Conservation (phyloP, 2,888 invertebrate species). For the Heliconius erato region DNA sequence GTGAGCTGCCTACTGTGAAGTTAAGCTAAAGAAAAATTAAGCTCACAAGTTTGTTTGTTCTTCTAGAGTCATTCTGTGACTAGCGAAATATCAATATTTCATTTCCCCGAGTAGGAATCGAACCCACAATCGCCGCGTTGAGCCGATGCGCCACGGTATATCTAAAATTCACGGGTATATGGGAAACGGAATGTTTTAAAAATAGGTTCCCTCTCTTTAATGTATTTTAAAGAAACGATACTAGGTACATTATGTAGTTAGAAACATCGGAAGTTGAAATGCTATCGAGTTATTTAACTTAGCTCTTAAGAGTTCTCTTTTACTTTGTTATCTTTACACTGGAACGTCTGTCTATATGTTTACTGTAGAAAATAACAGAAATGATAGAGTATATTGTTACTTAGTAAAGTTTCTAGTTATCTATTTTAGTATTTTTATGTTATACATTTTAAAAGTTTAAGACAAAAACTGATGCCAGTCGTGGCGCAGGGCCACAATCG, state of each 20-base stretch:
- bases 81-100: no score
- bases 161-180: no score
- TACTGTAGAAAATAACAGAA: neutral
- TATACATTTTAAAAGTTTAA: neutral
- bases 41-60: no score
- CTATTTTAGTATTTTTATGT: neutral
- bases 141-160: no score
- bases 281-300: neutral
- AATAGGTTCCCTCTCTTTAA: neutral
- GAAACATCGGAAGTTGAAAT: neutral
- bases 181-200: no score
- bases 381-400: neutral
- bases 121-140: no score
- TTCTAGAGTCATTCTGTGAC: no score
- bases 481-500: no score
- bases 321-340: conserved; percentile 9
- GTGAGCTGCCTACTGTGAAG: no score
- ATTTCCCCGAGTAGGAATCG: no score
- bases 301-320: neutral
- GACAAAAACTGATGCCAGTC: neutral
- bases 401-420: neutral
- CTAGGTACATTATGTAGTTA: neutral
- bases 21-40: no score
- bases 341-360: neutral
- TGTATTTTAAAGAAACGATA: neutral